phyloP scores from a whole-genome alignment of 37 sponge, comb jelly and placozoan species.

The Tethya wilhelma region DNA sequence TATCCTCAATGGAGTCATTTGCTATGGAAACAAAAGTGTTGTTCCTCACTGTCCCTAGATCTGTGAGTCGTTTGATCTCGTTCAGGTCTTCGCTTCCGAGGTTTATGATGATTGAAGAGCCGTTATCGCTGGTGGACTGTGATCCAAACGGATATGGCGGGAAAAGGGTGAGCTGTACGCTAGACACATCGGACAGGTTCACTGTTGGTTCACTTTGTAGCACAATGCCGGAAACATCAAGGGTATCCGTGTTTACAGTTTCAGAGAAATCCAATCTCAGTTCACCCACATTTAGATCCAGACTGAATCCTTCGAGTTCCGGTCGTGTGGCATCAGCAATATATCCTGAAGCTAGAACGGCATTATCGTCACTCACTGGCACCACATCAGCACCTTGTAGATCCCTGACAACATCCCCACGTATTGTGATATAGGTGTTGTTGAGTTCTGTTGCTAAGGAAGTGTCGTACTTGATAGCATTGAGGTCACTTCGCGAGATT shows the following conservation, averaged over 20 bases:
- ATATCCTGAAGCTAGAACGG: constrained; percentile 36
- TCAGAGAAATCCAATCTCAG: constrained; percentile 78
- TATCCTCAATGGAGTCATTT: constrained; percentile 65
- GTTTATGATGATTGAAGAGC: constrained; percentile 40
- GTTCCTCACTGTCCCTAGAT: constrained; percentile 50
- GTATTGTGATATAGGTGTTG: constrained; percentile 69
- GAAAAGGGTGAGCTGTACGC: constrained; percentile 19
- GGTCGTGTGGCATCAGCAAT: constrained; percentile 79
- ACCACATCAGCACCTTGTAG: constrained; percentile 43
- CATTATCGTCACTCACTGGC: constrained; percentile 73
- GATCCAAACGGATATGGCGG: constrained; percentile 47
- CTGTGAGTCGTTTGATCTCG: constrained; percentile 69
- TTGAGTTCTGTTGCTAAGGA: constrained; percentile 72
- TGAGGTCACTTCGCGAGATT: constrained; percentile 53
- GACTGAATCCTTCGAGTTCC: constrained; percentile 42
- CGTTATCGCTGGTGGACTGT: constrained; percentile 45
- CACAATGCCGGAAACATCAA: constrained; percentile 70
- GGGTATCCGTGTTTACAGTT: constrained; percentile 68
- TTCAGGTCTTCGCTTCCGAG: constrained; percentile 77
- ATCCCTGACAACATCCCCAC: constrained; percentile 75
- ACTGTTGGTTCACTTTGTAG: constrained; percentile 40
- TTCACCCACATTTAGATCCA: constrained; percentile 74
- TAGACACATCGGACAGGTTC: constrained; percentile 8
- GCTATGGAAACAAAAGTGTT: constrained; percentile 68
- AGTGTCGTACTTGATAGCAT: constrained; percentile 63